Conservation (phyloP, 2,113 vertebrate species). For the Microcebus murinus region DNA sequence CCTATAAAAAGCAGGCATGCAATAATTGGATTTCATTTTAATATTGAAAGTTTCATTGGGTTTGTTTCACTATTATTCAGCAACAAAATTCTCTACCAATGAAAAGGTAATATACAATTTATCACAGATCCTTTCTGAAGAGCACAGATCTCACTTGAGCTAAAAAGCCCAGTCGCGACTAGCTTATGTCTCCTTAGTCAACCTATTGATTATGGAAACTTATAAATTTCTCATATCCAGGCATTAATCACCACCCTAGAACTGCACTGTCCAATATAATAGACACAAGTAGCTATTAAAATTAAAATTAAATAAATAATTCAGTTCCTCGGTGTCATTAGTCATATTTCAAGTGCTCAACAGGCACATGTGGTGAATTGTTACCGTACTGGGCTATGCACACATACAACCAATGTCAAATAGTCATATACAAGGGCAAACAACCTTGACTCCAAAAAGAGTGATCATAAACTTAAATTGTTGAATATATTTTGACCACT, state of each 20-base stretch:
- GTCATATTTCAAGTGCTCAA: background rate
- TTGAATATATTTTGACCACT: background rate
- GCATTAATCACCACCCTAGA: background rate
- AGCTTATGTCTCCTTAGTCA: background rate
- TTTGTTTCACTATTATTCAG: background rate
- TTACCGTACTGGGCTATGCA: background rate
- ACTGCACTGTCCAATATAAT: background rate
- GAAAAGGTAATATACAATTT: background rate
- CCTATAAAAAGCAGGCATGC: background rate
- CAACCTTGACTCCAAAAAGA: background rate
- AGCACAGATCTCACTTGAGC: background rate
- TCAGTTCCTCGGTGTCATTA: background rate
- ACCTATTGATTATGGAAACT: background rate
- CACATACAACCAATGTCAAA: background rate
- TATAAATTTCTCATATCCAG: background rate
- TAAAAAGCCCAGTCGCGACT: background rate
- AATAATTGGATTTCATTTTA: conserved; percentile 1
- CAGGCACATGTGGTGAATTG: background rate
- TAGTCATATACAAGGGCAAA: background rate
- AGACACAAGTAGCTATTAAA: background rate
- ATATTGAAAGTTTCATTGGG: background rate
- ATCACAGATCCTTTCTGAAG: conserved; percentile 20
- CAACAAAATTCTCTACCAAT: background rate
- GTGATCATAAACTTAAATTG: background rate
- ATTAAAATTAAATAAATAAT: background rate